phyloP scores from a whole-genome alignment of 2,888 invertebrate genomes.

The Frankliniella fusca region DNA sequence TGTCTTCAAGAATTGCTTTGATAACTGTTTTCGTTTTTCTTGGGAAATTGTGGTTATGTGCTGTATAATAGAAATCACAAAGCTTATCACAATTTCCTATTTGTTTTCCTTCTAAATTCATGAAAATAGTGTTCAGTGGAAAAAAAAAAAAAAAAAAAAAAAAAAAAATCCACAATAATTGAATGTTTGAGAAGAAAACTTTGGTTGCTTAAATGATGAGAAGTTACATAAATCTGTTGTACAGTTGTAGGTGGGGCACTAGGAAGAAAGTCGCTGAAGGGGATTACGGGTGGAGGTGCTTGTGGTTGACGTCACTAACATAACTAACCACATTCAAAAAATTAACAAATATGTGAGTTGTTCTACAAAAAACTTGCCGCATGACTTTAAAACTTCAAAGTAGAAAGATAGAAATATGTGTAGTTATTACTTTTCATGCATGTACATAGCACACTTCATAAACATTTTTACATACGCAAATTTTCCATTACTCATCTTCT shows the following conservation, averaged over 20 bases:
- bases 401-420: too few relatives aligned
- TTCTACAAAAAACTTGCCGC: background rate
- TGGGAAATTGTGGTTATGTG: too few relatives aligned
- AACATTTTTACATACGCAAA: too few relatives aligned
- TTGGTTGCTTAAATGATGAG: too few relatives aligned
- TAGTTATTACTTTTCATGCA: background rate
- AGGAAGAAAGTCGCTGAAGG: background rate
- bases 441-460: background rate
- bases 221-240: background rate
- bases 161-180: background rate
- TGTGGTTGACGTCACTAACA: background rate
- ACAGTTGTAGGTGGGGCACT: constrained; percentile 15
- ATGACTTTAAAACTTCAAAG: background rate
- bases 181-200: too few relatives aligned
- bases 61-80: too few relatives aligned
- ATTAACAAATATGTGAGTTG: constrained; percentile 22
- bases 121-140: background rate
- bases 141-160: background rate
- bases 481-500: too few relatives aligned
- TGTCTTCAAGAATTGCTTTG: too few relatives aligned
- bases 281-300: background rate
- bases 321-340: constrained; percentile 12
- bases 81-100: too few relatives aligned
- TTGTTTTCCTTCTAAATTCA: background rate
- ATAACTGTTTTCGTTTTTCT: too few relatives aligned